These are phyloP conservation scores for Pangasius djambal DNA, from an alignment of 2,797 vertebrate genomes.

Conservation along the genomic window DNA sequence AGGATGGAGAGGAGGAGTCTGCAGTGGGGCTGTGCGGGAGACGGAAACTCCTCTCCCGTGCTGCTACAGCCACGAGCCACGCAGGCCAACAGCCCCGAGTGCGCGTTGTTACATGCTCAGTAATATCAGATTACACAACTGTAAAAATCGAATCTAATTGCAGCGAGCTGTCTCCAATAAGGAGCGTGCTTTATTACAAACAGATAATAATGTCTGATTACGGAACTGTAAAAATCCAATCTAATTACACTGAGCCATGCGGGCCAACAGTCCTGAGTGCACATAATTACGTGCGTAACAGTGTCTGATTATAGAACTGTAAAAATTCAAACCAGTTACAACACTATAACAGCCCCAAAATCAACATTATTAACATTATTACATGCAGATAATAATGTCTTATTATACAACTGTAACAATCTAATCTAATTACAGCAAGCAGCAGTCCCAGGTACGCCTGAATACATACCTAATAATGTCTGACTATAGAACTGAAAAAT, in stretches of 20 bases:
- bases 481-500: background rate
- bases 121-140: background rate
- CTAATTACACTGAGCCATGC: background rate
- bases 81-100: conserved; percentile 80
- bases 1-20: conserved; percentile 91
- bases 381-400: background rate
- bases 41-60: conserved; percentile 75
- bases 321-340: background rate
- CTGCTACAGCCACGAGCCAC: conserved; percentile 74
- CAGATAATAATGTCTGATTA: background rate
- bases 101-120: conserved; percentile 52
- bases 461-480: background rate
- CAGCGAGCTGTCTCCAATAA: background rate
- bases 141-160: background rate
- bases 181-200: background rate
- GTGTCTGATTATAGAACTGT: background rate
- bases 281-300: no score
- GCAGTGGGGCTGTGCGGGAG: conserved; percentile 83
- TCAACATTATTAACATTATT: no score
- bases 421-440: background rate
- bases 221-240: background rate
- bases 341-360: no score
- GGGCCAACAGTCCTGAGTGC: background rate
- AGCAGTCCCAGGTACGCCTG: background rate
- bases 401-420: background rate